Evolutionary conservation across 2,797 vertebrate species (phyloP).

Genomic region (Artibeus lituratus): DNA sequence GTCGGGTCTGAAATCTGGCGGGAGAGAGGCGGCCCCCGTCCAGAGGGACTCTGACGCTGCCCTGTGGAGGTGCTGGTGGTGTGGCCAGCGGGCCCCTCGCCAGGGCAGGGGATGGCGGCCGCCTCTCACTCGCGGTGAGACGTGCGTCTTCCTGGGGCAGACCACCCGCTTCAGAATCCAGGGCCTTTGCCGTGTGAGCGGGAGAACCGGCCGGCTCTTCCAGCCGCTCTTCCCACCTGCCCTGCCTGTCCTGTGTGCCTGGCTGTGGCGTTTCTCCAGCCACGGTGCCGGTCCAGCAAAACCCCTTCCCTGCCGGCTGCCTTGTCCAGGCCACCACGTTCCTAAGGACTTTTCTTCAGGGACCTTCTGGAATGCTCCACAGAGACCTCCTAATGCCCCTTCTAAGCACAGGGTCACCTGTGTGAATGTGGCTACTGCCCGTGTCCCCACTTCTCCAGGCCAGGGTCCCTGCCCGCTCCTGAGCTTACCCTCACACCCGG

Average conservation of each 20-base stretch:
- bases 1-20: no score
- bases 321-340: not conserved
- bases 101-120: rapidly evolving
- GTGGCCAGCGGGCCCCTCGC: not conserved
- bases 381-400: not conserved
- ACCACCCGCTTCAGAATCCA: not conserved
- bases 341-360: not conserved
- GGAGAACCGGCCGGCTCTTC: not conserved
- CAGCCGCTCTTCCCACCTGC: no score
- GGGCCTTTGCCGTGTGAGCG: not conserved
- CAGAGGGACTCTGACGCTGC: no score
- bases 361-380: not conserved
- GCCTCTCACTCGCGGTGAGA: not conserved
- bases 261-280: not conserved
- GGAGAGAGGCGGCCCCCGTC: no score
- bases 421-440: not conserved
- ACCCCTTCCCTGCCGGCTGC: not conserved
- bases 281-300: not conserved
- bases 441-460: not conserved
- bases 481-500: not conserved
- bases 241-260: not conserved
- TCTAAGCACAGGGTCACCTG: not conserved
- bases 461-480: not conserved
- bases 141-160: not conserved
- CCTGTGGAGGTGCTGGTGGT: not conserved